Base-by-base conservation (phyloP, 2,888 invertebrate species). In the Glaucopsyche alexis region DNA sequence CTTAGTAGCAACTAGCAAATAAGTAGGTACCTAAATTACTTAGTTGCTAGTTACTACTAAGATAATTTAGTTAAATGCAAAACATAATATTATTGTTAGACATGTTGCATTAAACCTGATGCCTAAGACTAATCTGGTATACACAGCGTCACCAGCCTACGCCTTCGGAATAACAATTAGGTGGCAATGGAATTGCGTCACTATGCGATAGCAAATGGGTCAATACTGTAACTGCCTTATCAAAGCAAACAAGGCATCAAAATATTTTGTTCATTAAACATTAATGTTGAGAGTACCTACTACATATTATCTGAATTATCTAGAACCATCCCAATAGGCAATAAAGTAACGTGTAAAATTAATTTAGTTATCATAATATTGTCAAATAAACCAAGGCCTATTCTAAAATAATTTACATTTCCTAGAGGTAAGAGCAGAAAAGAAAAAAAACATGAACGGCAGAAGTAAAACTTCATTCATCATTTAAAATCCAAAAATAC, bases 241-340 rank as follows among this genome's bases (percentile, higher is more conserved):
- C 29, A 45, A 7, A 49, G 67, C 47, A 40, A 67, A 45, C 60
- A 14, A 60, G 60, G 29, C 29, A 60, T 60, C 60, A 60, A 29
- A 29, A 29, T 14, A 60, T 60, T 60, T 60, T 38, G 60, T 60
- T 60, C 29, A 60, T 60, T 60, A 60, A 29, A 60, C 60, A 60
- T 29, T 29, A 13, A 60, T 60, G 13, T 60, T 11, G 19, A 29
- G 9, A 47, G 4, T 47, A 47, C 8, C 1, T 7, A 16, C 5
- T 19, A 55, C 19, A 19, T 19, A 55, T n/a, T 42, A 19, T 55
- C 55, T 29, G 19, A 55, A 55, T 47, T 55, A 55, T 55, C 55
- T 19, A 5, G 55, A 55, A 55, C 9, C 9, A 11, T 19, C 55
- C 47, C n/a, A n/a, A n/a, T n/a, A n/a, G 13, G 1, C 42, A 3